Evolutionary conservation across 2,888 invertebrate species (phyloP), one percentile per base, ranked within the genome.

Genomic region (Agrilus cyanescens): DNA sequence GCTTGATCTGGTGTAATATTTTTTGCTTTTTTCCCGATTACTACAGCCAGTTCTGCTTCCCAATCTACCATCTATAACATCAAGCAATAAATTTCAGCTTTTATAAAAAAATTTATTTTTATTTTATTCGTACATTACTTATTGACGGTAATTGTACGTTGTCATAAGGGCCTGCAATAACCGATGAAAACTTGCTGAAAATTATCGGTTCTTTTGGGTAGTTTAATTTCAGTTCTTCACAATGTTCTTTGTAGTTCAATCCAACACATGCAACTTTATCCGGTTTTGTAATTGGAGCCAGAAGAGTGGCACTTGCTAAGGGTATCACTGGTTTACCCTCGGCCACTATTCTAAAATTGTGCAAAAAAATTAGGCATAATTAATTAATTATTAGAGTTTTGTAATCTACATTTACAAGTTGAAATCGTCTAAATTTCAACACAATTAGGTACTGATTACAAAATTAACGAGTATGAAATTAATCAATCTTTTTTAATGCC

Each of bases 261-360:
- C 88, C 89, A 12, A 91, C 77, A 57, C 90, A 90, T 1, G 85
- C 73, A 1, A 93, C 75, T 65, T 93, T 93, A 56, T 89, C 88
- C 44, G 87, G 82, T 18, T 78, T 77, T 2, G 75, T 75, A 13
- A 93, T 73, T 0, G 93, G 91, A 0, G 91, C 75, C 35, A 81
- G 60, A 3, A 85, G 64, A 13, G 67, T 67, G 0, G 84, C 78
- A 1, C 75, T 69, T 1, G 71, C 65, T 6, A 78, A 60, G 55
- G 67, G 58, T 33, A 73, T 66, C 3, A 73, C 61, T 25, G 73
- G 73, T 49, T 73, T 70, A 40, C 72, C 71, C 50, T 70, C 69
- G 1, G 68, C 72, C 32, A 75, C 66, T 54, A 75, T 69, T 53
- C 75, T 75, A 57, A 29, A 62, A 62, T 25, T 10, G 10, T 25